phyloP scores from a whole-genome alignment of 2,113 vertebrate genomes.

The Puntigrus tetrazona region DNA sequence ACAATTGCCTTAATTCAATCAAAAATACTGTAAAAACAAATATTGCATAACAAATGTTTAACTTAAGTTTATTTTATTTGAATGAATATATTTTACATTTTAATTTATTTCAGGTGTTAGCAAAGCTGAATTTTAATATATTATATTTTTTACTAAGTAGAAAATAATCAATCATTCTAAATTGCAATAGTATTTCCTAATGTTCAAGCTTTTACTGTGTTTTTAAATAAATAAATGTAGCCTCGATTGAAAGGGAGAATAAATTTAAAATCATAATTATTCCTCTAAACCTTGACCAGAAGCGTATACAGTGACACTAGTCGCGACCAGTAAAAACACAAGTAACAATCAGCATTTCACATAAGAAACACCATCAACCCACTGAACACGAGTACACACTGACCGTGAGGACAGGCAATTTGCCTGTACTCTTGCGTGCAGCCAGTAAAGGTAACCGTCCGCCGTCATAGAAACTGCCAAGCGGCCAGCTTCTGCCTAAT shows the following conservation, averaged over 20 bases:
- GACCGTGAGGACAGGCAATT: conserved; percentile 88
- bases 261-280: too few relatives aligned
- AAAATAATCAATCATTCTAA: background rate
- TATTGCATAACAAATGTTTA: too few relatives aligned
- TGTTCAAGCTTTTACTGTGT: background rate
- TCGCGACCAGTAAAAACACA: background rate
- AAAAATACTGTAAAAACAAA: too few relatives aligned
- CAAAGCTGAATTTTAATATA: too few relatives aligned
- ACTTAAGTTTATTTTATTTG: too few relatives aligned
- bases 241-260: background rate
- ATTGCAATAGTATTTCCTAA: too few relatives aligned
- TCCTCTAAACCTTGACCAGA: background rate
- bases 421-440: conserved; percentile 95
- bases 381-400: conserved; percentile 32
- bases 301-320: background rate
- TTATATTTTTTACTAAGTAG: too few relatives aligned
- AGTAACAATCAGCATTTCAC: background rate
- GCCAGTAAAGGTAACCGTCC: conserved; percentile 93
- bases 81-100: too few relatives aligned
- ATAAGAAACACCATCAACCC: background rate
- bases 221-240: background rate
- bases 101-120: too few relatives aligned
- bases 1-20: too few relatives aligned
- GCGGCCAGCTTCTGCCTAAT: conserved; percentile 98
- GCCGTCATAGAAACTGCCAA: conserved; percentile 98